Percentiles rank a stretch among this genome's conserved stretches.
phyloP scores from a whole-genome alignment of 2,113 vertebrate genomes.

The Tachysurus vachellii region DNA sequence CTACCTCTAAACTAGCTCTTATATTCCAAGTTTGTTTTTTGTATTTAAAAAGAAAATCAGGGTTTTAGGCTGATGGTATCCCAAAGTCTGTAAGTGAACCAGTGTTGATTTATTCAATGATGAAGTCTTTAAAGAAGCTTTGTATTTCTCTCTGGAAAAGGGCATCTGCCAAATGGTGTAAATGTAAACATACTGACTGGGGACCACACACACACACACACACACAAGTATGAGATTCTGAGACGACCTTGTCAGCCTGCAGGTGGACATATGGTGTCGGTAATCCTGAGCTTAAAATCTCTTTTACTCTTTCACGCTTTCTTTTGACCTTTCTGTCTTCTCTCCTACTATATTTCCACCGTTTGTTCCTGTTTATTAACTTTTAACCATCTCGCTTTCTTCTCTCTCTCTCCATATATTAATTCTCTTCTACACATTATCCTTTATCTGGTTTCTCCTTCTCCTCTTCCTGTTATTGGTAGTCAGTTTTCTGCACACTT shows the following conservation, averaged over 20 bases:
- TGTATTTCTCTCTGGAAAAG: too few species aligned
- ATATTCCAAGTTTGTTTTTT: too few species aligned
- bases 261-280: slow-evolving; percentile 64
- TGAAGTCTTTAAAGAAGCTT: too few species aligned
- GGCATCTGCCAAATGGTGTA: too few species aligned
- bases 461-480: not conserved
- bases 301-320: not conserved
- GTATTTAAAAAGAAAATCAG: too few species aligned
- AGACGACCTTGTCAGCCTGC: slow-evolving; percentile 23
- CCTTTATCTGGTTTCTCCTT: not conserved
- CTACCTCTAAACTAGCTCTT: too few species aligned
- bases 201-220: not conserved
- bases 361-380: not conserved
- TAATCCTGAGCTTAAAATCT: slow-evolving; percentile 62
- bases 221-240: slow-evolving; percentile 32
- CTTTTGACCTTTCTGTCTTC: not conserved
- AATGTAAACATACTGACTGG: not conserved
- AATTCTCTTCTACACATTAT: not conserved
- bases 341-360: not conserved
- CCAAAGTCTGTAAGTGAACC: too few species aligned
- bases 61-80: too few species aligned
- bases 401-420: not conserved
- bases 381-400: not conserved
- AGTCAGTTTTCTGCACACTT: not conserved
- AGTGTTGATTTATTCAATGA: too few species aligned